Evolutionary conservation across 2,888 invertebrate species (phyloP).

Genomic region (Girardia tigrina): DNA sequence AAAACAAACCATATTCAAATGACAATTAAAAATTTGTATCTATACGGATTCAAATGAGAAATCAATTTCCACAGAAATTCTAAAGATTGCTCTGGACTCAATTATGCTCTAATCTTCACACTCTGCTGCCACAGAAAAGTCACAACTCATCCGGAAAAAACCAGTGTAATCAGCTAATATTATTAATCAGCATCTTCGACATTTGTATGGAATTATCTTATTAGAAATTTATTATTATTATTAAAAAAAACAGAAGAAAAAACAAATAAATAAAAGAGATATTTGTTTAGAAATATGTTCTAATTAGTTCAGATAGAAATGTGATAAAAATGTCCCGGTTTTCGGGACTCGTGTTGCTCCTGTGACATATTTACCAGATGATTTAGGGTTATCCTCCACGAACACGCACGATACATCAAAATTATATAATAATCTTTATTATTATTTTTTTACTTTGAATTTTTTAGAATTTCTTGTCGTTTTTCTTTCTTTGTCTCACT

Average conservation of each 20-base stretch:
- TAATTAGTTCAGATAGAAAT: conserved; percentile 17
- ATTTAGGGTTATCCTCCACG: neutral
- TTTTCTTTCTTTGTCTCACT: too few species aligned
- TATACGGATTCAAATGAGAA: conserved; percentile 23
- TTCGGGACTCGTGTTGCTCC: neutral
- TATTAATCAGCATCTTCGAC: neutral
- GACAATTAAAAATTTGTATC: conserved; percentile 20
- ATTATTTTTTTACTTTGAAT: neutral
- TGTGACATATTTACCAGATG: conserved; percentile 19
- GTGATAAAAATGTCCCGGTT: conserved; percentile 1
- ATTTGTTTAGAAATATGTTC: neutral
- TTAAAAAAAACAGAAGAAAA: neutral
- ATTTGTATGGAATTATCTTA: conserved; percentile 1
- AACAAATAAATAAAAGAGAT: neutral
- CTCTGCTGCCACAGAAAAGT: conserved; percentile 11
- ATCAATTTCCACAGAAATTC: conserved; percentile 12
- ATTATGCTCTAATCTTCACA: conserved; percentile 20
- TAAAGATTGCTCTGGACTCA: conserved; percentile 23
- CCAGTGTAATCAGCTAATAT: neutral
- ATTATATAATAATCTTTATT: neutral
- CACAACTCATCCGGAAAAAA: neutral
- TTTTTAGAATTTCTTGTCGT: neutral
- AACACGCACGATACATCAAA: neutral
- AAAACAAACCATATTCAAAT: neutral
- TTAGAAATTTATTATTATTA: neutral